Base-by-base conservation (phyloP, 1,140 invertebrate species). In the Cheumatopsyche charites region DNA sequence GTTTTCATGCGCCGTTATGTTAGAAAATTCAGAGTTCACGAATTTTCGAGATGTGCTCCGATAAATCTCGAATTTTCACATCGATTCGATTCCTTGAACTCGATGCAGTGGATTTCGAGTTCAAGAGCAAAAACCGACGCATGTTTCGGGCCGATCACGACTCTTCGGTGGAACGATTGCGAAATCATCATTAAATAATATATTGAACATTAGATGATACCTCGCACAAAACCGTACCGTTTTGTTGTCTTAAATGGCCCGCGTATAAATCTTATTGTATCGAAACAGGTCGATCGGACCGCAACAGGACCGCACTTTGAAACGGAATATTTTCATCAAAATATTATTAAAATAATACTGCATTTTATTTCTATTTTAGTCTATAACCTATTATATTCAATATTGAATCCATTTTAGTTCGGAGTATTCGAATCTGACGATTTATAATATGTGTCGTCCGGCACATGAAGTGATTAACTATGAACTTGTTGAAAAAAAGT, bases 171-270 rank as follows among this genome's bases (percentile, higher is more conserved):
- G 62, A 47, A 47, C 41, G 63, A 47, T 66, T 66, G 63, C 63
- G 63, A 42, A 66, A 66, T 66, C 63, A 47, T 63, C 62, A 63
- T 66, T 47, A 66, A 66, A 66, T 66, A 66, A 66, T 66, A 66
- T 66, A 66, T 66, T 45, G 41, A 42, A 66, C 63, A 66, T 66
- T 66, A 45, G 62, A 63, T 42, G 55, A 58, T 63, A 26, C 21
- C 63, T 42, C n/a, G 41, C 23, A 42, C 41, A 47, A 47, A 66
- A 66, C 41, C 29, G 43, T 47, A 47, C 63, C 42, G 63, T 47
- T 66, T 47, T 47, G 63, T 47, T 66, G 41, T 63, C 62, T 63
- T 63, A 63, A 63, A 63, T 63, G 23, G 43, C 63, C 63, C 63
- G 36, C 15, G 23, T 66, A 66, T 66, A 66, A 66, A 66, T 66